Percentiles rank a stretch among this genome's conserved stretches.
Conservation (phyloP, 2,113 vertebrate genomes). For the Actenoides lindsayi region DNA sequence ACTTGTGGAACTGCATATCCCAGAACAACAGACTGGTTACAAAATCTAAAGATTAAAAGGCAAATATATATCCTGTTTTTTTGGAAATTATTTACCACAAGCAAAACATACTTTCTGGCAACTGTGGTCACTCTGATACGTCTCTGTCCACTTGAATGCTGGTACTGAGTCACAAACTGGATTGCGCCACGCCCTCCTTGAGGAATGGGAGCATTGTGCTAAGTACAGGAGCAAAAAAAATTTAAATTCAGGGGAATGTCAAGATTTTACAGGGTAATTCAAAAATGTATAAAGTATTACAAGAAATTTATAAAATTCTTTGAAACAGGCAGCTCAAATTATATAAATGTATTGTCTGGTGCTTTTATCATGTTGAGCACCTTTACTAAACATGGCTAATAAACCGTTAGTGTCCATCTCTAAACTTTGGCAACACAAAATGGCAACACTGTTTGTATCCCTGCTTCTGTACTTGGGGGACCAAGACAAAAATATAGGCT, state of each 20-base stretch:
- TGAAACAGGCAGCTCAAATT: neutral
- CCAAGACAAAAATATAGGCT: neutral
- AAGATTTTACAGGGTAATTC: neutral
- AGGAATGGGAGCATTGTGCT: conserved; percentile 93
- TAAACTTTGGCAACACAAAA: neutral
- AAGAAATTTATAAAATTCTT: neutral
- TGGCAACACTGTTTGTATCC: neutral
- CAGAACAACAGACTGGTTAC: neutral
- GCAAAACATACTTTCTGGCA: conserved; percentile 85
- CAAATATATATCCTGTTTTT: neutral
- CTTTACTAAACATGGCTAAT: neutral
- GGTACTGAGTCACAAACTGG: conserved; percentile 91
- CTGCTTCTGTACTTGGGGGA: neutral
- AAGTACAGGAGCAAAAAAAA: neutral
- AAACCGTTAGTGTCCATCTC: neutral
- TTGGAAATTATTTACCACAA: neutral
- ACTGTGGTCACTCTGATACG: conserved; percentile 89
- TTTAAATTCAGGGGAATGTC: neutral
- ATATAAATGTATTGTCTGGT: neutral
- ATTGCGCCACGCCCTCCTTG: conserved; percentile 90
- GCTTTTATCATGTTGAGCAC: neutral
- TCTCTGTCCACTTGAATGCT: conserved; percentile 90
- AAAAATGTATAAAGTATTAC: neutral
- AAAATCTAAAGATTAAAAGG: neutral
- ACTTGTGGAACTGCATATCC: neutral